A percentile compares a stretch with the other conserved stretches of the same genome.
These are phyloP conservation scores for Tamandua tetradactyla DNA, from an alignment of 2,797 vertebrate genomes.

Conservation along the genomic window DNA sequence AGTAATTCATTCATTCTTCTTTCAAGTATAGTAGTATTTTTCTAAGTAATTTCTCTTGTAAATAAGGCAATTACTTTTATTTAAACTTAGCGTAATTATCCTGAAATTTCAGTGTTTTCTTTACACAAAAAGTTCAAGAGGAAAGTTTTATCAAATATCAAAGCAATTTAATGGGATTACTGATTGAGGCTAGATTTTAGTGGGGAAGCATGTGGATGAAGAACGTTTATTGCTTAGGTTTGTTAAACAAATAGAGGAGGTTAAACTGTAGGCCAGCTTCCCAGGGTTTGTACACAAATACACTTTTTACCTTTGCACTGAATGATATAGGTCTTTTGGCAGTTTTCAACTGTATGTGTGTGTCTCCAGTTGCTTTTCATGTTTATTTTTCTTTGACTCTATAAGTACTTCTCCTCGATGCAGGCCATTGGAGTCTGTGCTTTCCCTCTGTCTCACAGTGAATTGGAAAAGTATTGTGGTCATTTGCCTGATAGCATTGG, in stretches of 20 bases:
- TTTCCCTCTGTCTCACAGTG: not conserved
- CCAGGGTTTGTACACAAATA: slow-evolving; percentile 1
- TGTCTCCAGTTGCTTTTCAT: not conserved
- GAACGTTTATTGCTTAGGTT: slow-evolving; percentile 56
- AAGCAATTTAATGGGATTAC: slow-evolving; percentile 63
- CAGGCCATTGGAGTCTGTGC: not conserved
- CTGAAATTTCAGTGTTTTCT: slow-evolving; percentile 53
- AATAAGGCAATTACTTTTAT: slow-evolving; percentile 76
- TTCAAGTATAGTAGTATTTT: slow-evolving; percentile 69
- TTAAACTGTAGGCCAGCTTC: slow-evolving; percentile 6
- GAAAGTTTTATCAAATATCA: slow-evolving; percentile 62
- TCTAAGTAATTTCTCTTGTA: slow-evolving; percentile 74
- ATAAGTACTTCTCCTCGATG: not conserved
- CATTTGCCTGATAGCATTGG: not conserved
- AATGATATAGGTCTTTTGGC: not conserved
- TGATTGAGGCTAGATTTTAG: slow-evolving; percentile 65
- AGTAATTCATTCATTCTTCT: slow-evolving; percentile 76
- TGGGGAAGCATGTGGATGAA: not conserved
- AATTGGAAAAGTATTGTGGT: not conserved
- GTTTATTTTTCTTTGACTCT: slow-evolving; percentile 53
- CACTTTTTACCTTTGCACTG: not conserved
- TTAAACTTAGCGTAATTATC: slow-evolving; percentile 69
- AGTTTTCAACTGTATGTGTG: not conserved
- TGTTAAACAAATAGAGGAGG: slow-evolving; percentile 36
- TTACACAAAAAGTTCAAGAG: slow-evolving; percentile 58